Evolutionary conservation across 92 coral and sea anemone species (phyloP).

Genomic region (Hydrozoanthus gracilis): DNA sequence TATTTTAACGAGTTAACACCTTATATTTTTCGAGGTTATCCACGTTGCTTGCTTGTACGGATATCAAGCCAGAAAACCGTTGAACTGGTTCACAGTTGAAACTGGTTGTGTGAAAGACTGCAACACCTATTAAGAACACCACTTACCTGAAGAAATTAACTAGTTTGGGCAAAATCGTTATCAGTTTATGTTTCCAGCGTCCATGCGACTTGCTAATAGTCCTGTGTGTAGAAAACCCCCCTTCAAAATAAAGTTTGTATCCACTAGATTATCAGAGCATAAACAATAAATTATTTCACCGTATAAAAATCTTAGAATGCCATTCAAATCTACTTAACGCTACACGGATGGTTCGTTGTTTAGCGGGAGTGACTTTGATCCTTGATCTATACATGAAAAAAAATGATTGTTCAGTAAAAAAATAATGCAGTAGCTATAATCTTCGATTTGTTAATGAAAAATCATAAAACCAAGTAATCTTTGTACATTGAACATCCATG

Average conservation of each 20-base stretch:
- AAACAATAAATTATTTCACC: constrained; percentile 31
- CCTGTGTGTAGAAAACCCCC: neutral
- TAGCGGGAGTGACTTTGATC: neutral
- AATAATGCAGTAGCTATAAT: neutral
- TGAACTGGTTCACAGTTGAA: neutral
- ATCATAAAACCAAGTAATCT: too few relatives aligned
- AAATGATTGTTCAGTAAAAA: neutral
- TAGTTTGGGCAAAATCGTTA: neutral
- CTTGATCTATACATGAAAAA: neutral
- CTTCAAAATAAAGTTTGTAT: neutral
- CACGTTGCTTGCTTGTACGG: neutral
- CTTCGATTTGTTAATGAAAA: too few relatives aligned
- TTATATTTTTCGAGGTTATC: too few relatives aligned
- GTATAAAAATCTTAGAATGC: constrained; percentile 32
- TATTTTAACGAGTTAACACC: too few relatives aligned
- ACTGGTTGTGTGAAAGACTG: neutral
- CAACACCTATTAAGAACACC: neutral
- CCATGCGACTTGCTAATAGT: neutral
- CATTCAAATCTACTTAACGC: neutral
- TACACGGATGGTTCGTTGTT: constrained; percentile 36
- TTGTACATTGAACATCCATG: too few relatives aligned
- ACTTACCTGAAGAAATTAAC: neutral
- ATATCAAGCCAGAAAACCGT: neutral
- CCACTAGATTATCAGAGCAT: neutral
- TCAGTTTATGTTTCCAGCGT: neutral